A percentile compares a stretch with the other conserved stretches of the same genome.
phyloP scores from a whole-genome alignment of 2,113 vertebrate species.

The Lasiurus borealis region DNA sequence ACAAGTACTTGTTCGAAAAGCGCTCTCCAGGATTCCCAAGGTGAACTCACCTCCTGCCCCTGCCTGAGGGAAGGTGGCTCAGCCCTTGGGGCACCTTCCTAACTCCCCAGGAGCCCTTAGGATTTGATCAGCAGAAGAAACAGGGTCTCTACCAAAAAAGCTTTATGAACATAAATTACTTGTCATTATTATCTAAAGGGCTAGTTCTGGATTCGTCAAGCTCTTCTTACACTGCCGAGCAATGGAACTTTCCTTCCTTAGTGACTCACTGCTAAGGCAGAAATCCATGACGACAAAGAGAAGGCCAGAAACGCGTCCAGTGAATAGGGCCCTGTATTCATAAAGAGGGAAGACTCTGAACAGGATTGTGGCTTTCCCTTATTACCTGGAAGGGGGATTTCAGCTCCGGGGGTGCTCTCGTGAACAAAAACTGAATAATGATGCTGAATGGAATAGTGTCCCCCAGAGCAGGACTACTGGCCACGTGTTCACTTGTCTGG shows the following conservation, averaged over 20 bases:
- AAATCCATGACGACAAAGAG: not conserved
- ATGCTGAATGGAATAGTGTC: conserved; percentile 96
- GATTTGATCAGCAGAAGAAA: not conserved
- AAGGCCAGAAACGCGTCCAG: not conserved
- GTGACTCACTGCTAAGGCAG: not conserved
- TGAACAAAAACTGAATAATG: conserved; percentile 96
- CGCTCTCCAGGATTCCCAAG: not conserved
- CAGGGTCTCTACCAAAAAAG: not conserved
- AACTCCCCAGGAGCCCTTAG: not conserved
- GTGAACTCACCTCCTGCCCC: not conserved
- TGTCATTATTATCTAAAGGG: not conserved
- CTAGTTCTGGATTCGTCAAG: not conserved
- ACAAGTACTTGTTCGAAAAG: too few relatives aligned
- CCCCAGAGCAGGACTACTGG: conserved; percentile 92
- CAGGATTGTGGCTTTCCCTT: not conserved
- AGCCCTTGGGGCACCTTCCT: not conserved
- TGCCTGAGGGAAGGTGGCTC: too few relatives aligned
- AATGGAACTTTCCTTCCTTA: not conserved
- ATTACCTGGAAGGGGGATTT: conserved; percentile 97
- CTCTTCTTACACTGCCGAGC: not conserved
- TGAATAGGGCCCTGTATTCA: not conserved
- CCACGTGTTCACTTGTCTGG: conserved; percentile 96
- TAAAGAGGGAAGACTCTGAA: not conserved
- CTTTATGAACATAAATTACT: not conserved
- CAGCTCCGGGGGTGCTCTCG: conserved; percentile 93